Conservation (phyloP, 2,797 vertebrate genomes). For the Helarctos malayanus region DNA sequence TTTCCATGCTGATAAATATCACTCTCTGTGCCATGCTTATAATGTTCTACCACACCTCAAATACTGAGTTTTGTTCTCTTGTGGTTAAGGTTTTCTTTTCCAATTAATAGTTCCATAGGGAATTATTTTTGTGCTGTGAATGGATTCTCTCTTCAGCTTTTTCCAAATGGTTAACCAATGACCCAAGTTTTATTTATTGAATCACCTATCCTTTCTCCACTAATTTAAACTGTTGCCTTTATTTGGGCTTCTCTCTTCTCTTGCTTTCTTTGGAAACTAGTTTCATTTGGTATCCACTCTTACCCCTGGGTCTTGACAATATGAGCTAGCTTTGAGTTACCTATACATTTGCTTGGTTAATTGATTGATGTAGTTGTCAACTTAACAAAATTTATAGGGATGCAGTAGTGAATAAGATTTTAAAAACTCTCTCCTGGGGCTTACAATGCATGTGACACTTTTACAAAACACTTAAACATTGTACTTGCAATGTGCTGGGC, state of each 20-base stretch:
- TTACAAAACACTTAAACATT: background rate
- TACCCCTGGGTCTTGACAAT: background rate
- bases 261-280: background rate
- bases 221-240: background rate
- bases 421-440: background rate
- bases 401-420: background rate
- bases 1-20: background rate
- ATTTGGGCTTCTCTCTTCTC: background rate
- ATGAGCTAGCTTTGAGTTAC: background rate
- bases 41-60: background rate
- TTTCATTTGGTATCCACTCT: background rate
- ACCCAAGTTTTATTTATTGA: background rate
- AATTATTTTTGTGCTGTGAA: background rate
- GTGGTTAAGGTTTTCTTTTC: background rate
- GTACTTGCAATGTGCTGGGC: background rate
- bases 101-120: background rate
- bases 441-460: background rate
- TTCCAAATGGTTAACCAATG: background rate
- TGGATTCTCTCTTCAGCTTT: slow-evolving; percentile 13
- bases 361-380: background rate
- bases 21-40: background rate
- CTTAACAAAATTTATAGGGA: background rate
- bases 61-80: background rate
- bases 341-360: background rate
- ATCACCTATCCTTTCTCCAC: background rate